phyloP scores from a whole-genome alignment of 2,888 invertebrate genomes.

The Stictocephala bisonia region DNA sequence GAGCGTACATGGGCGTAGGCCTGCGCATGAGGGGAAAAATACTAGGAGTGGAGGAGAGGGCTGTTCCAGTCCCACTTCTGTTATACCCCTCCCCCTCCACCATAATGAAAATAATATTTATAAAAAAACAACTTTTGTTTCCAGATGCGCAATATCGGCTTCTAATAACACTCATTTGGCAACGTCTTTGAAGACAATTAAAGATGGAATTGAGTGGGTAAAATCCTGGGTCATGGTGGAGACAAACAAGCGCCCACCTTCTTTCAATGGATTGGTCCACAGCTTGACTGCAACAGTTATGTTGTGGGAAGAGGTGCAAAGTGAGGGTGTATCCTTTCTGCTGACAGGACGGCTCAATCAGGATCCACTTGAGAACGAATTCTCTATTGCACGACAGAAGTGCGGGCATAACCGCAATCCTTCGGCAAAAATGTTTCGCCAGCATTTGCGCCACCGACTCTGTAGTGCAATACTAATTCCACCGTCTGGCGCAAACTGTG shows the following conservation, averaged over 20 bases:
- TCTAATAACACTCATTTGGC: background rate
- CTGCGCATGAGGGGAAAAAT: no score
- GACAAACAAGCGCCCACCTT: background rate
- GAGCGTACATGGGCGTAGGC: no score
- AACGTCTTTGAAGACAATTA: background rate
- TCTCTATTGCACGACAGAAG: background rate
- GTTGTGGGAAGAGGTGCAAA: background rate
- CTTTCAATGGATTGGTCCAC: slow-evolving; percentile 4
- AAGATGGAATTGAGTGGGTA: background rate
- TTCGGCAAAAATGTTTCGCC: background rate
- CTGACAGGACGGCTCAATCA: slow-evolving; percentile 1
- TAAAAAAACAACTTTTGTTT: no score
- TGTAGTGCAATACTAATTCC: background rate
- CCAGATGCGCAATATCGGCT: slow-evolving; percentile 3
- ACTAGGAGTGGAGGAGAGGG: no score
- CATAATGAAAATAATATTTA: no score
- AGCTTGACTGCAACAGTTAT: background rate
- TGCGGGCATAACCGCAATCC: slow-evolving; percentile 6
- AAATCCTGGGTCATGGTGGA: background rate
- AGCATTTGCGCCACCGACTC: background rate
- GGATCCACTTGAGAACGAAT: slow-evolving; percentile 24
- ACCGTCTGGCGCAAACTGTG: no score
- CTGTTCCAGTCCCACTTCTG: no score
- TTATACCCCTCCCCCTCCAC: no score
- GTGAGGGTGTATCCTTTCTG: background rate